Evolutionary conservation across 2,888 invertebrate species (phyloP).

Genomic region (Catocala nupta): DNA sequence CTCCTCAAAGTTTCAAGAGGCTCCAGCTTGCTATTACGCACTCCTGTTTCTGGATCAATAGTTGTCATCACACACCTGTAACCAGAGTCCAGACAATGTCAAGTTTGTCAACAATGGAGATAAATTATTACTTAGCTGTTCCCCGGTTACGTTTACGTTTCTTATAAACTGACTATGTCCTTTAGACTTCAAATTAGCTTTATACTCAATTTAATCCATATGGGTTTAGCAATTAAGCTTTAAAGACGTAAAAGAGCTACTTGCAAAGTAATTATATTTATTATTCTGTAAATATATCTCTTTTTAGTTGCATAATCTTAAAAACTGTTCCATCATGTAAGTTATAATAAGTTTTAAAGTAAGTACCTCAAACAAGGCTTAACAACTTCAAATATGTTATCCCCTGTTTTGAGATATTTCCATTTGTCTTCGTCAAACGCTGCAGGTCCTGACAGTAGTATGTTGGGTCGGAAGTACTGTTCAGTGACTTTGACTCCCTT

Average conservation of each 20-base stretch:
- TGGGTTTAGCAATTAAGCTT: background rate
- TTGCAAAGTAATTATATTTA: too few species aligned
- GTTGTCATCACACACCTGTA: conserved; percentile 91
- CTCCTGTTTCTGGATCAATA: conserved; percentile 89
- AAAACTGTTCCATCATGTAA: too few species aligned
- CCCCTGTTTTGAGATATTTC: conserved; percentile 91
- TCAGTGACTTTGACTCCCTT: conserved; percentile 75
- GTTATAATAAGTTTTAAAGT: too few species aligned
- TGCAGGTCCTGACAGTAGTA: conserved; percentile 87
- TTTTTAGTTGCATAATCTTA: too few species aligned
- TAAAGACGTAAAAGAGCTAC: too few species aligned
- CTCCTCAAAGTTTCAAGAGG: conserved; percentile 89
- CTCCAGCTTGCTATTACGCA: conserved; percentile 86
- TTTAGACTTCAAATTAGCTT: too few species aligned
- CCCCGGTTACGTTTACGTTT: background rate
- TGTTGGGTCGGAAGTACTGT: conserved; percentile 90
- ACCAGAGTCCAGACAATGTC: conserved; percentile 23
- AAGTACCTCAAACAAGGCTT: conserved; percentile 89
- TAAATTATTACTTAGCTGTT: too few species aligned
- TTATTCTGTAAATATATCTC: too few species aligned
- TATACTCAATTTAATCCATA: too few species aligned
- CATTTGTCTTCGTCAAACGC: conserved; percentile 91
- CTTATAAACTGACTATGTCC: too few species aligned
- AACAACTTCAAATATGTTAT: conserved; percentile 88
- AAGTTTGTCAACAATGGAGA: too few species aligned